Percentiles rank a stretch among this genome's conserved stretches.
Evolutionary conservation across 92 coral and sea anemone species (phyloP).

Genomic region (Umimayanthus chanpuru): DNA sequence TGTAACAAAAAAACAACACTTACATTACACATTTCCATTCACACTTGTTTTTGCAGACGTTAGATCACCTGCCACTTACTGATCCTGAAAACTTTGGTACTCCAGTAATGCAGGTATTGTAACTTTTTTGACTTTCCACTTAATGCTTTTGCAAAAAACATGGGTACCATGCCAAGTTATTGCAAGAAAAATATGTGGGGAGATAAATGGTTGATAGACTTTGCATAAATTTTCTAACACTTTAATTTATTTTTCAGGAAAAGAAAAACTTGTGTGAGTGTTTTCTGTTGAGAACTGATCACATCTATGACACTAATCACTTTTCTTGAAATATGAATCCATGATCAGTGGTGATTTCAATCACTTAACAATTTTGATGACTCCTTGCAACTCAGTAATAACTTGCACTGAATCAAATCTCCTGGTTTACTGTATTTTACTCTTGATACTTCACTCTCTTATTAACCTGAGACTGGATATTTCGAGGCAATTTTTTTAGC

Average conservation of each 20-base stretch:
- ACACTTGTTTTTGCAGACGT: conserved; percentile 65
- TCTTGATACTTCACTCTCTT: no score
- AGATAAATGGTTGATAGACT: not conserved
- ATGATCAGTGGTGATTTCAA: no score
- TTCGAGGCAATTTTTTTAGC: no score
- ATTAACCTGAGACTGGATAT: no score
- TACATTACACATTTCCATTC: conserved; percentile 35
- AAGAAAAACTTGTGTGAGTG: not conserved
- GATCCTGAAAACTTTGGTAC: conserved; percentile 99
- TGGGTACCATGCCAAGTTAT: not conserved
- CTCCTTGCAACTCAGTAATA: no score
- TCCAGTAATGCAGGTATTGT: conserved; percentile 93
- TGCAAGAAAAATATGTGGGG: not conserved
- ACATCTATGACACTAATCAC: no score
- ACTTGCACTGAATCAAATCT: no score
- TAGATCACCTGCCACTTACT: conserved; percentile 96
- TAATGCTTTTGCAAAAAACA: not conserved
- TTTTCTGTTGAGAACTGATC: no score
- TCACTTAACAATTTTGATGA: no score
- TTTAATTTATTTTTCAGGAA: not conserved
- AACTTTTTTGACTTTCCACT: not conserved
- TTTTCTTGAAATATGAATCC: no score
- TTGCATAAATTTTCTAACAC: not conserved
- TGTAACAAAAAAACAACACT: not conserved
- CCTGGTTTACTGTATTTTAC: no score